phyloP scores from a whole-genome alignment of 2,797 vertebrate species.

The Craterocephalus amniculus region DNA sequence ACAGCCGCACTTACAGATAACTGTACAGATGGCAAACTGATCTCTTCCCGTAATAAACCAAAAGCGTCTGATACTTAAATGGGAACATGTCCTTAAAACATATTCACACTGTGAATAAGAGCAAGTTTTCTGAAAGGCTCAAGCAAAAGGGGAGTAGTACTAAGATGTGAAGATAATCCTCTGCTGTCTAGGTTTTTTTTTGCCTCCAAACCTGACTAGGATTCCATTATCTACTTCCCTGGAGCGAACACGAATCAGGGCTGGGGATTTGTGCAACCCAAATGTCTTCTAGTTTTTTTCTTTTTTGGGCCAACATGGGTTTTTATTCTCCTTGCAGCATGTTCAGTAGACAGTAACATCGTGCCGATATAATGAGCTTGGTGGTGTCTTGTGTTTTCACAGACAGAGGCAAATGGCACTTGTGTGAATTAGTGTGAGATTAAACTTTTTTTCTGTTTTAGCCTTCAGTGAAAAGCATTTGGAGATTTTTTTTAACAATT shows the following conservation, averaged over 20 bases:
- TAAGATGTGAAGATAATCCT: constrained; percentile 32
- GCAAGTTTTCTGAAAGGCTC: constrained; percentile 4
- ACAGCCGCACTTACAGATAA: constrained; percentile 11
- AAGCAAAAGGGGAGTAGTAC: not conserved
- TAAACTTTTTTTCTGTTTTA: constrained; percentile 2
- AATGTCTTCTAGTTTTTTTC: constrained; percentile 29
- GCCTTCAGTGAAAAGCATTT: constrained; percentile 22
- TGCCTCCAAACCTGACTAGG: constrained; percentile 32
- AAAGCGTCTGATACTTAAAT: constrained; percentile 23
- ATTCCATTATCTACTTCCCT: constrained; percentile 49
- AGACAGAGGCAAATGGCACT: constrained; percentile 17
- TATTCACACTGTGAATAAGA: constrained; percentile 7
- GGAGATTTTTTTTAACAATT: constrained; percentile 17
- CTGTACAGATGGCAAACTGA: constrained; percentile 21
- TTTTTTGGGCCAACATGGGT: constrained; percentile 18
- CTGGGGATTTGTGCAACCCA: constrained; percentile 33
- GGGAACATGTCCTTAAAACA: constrained; percentile 13
- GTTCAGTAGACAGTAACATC: constrained; percentile 20
- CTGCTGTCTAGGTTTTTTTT: constrained; percentile 31
- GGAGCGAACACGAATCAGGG: constrained; percentile 19
- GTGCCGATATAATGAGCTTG: constrained; percentile 42
- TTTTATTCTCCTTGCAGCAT: constrained; percentile 21
- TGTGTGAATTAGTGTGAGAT: constrained; percentile 34
- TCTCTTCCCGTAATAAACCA: constrained; percentile 20
- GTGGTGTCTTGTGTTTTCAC: constrained; percentile 25